Base-by-base conservation (phyloP, 2,888 invertebrate genomes). In the Dryobota labecula region DNA sequence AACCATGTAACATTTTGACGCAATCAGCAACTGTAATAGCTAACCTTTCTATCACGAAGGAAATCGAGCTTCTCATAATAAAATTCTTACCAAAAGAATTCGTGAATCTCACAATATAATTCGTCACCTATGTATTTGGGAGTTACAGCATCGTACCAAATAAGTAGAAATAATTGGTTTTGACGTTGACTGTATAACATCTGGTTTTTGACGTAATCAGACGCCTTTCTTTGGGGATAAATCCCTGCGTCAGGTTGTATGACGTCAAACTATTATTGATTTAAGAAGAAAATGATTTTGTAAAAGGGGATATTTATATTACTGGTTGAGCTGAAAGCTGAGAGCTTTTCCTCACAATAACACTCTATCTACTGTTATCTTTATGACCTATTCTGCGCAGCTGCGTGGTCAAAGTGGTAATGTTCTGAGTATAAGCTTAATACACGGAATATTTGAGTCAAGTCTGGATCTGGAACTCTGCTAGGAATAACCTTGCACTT, bases 61-160 rank as follows among this genome's bases (percentile, higher is more conserved):
- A 8, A 82, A 62, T 72, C 57, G 9, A 72, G 56, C 61, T 62
- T 68, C 9, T 36, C 61, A 82, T 58, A 72, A 65, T n/a, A n/a
- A n/a, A n/a, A n/a, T 20, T 60, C 4, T 49, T n/a, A 18, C 5
- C 7, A 60, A 54, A 36, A 8, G 8, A 43, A 82, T 51, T 64
- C 57, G 41, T 70, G 53, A 67, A 66, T 76, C 51, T 54, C 24
- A 33, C 38, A 70, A 66, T 20, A 76, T 30, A 4, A 47, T 70
- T 71, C 69, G 61, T 68, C 73, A 71, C 36, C 47, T 49, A 45
- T 36, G 5, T 57, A 51, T 47, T 53, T 53, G 8, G 24, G 38
- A 8, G 13, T 70, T 53, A 33, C 43, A 33, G 36, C 20, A 53
- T 53, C 45, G 60, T 60, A 49, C 30, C n/a, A 64, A 58, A 75